Conservation (phyloP, 2,113 vertebrate genomes). For the Mesocricetus auratus region DNA sequence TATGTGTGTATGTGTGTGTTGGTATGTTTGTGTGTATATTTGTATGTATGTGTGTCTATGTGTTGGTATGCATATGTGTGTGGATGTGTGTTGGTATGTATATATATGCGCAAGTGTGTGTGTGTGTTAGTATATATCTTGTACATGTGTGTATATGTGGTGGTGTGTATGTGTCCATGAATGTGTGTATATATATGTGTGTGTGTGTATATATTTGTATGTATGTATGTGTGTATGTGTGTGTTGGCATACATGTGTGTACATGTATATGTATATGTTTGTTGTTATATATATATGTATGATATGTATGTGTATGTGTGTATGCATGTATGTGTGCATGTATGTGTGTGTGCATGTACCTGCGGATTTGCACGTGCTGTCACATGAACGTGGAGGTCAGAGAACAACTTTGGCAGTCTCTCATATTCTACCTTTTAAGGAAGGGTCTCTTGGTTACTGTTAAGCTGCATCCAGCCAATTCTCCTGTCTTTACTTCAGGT, state of each 20-base stretch:
- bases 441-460: neutral
- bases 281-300: neutral
- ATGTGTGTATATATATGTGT: rapidly evolving
- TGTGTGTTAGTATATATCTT: rapidly evolving
- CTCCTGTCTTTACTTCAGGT: neutral
- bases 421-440: neutral
- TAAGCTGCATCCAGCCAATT: neutral
- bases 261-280: neutral
- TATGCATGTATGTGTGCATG: neutral
- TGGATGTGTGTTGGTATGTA: rapidly evolving
- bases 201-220: rapidly evolving
- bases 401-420: neutral
- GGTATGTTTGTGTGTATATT: too few relatives aligned
- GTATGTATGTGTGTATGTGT: rapidly evolving
- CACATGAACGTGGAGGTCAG: neutral
- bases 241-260: rapidly evolving
- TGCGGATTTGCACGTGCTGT: neutral
- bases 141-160: neutral
- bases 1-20: neutral
- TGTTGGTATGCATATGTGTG: rapidly evolving
- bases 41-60: too few relatives aligned
- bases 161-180: neutral
- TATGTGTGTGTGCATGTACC: neutral
- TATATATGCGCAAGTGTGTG: neutral
- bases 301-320: rapidly evolving